These are phyloP conservation scores for Hydra vulgaris DNA, from an alignment of 30 jellyfish, hydroid and myxozoan genomes.

Conservation along the genomic window DNA sequence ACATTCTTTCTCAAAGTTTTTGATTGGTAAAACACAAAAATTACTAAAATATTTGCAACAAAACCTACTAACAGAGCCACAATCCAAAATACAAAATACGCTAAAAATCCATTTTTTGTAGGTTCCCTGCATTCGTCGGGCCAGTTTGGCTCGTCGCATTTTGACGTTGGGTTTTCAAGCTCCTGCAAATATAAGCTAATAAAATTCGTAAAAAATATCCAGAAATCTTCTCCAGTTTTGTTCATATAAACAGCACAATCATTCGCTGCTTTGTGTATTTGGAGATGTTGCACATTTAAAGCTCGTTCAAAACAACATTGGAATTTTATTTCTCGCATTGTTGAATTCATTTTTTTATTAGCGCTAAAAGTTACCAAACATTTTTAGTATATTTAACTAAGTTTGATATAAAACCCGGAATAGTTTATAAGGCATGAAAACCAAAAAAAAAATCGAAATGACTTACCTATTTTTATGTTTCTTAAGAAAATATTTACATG, in stretches of 20 bases:
- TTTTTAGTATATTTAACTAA: too few species aligned
- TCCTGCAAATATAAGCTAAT: not conserved
- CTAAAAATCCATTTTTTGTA: not conserved
- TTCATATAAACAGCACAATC: not conserved
- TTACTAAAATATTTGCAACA: not conserved
- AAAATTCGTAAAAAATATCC: not conserved
- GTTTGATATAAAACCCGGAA: too few species aligned
- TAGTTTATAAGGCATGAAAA: too few species aligned
- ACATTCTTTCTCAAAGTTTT: conserved; percentile 15
- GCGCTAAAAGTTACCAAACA: too few species aligned
- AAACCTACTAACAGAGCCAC: not conserved
- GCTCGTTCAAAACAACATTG: not conserved
- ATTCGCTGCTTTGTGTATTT: not conserved
- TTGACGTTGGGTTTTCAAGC: not conserved
- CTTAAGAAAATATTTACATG: too few species aligned
- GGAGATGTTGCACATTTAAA: too few species aligned
- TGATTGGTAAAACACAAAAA: not conserved
- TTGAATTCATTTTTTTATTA: not conserved
- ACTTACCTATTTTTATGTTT: not conserved
- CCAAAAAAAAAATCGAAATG: too few species aligned
- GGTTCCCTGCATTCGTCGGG: not conserved
- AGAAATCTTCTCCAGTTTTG: not conserved
- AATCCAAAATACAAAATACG: conserved; percentile 15
- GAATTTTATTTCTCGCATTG: not conserved
- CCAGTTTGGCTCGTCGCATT: not conserved